These are phyloP conservation scores for Thalassarche chlororhynchos DNA, from an alignment of 2,113 vertebrate genomes.

Conservation along the genomic window DNA sequence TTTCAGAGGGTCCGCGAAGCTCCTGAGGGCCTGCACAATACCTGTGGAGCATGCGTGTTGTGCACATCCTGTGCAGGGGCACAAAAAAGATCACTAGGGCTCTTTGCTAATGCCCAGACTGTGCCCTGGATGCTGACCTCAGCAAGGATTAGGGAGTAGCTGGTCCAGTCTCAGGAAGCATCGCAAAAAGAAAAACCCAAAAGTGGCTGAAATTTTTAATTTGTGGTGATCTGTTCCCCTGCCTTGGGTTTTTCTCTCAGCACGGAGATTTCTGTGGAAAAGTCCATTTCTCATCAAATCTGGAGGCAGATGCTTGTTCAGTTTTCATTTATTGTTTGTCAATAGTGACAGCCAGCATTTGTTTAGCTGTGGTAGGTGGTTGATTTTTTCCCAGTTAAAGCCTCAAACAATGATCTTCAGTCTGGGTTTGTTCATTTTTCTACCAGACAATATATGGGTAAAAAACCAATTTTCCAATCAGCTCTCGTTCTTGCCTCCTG, in stretches of 20 bases:
- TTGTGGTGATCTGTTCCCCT: not conserved
- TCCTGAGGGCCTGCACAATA: not conserved
- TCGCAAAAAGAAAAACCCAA: not conserved
- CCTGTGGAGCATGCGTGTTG: fast-evolving
- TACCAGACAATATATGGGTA: not conserved
- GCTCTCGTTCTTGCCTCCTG: not conserved
- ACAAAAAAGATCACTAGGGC: not conserved
- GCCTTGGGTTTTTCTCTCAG: not conserved
- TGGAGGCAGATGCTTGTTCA: not conserved
- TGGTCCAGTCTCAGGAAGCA: not conserved
- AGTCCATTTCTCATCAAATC: not conserved
- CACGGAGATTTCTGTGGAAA: not conserved
- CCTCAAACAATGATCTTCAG: not conserved
- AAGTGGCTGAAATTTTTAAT: not conserved
- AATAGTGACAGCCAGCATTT: not conserved
- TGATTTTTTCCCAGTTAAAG: not conserved
- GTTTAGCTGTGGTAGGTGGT: not conserved
- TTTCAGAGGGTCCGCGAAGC: not conserved
- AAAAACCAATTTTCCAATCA: not conserved
- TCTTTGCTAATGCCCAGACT: not conserved
- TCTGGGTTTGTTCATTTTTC: not conserved
- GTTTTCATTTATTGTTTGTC: not conserved
- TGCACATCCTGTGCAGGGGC: not conserved
- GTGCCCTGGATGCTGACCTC: not conserved
- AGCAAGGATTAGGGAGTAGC: not conserved